Evolutionary conservation across 92 coral and sea anemone species (phyloP).

Genomic region (Chrysogorgia sp.): DNA sequence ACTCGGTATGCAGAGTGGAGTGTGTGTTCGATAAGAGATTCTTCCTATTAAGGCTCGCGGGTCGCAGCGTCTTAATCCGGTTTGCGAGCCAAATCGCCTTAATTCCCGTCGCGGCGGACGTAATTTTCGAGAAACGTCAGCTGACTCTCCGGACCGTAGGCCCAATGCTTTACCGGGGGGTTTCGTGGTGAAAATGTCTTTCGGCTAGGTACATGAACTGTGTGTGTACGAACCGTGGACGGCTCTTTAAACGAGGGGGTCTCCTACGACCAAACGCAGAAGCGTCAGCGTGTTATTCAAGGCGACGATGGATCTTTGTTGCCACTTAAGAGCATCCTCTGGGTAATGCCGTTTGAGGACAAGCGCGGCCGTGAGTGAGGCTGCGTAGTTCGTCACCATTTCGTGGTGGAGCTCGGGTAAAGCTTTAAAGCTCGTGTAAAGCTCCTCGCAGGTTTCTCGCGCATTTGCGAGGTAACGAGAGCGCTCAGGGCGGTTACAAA

Average conservation of each 20-base stretch:
- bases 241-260: conserved; percentile 85
- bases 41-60: background rate
- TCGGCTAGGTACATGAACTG: conserved; percentile 79
- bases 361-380: conserved; percentile 76
- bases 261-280: conserved; percentile 78
- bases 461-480: conserved; percentile 63
- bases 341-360: conserved; percentile 62
- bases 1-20: conserved; percentile 70
- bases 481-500: conserved; percentile 84
- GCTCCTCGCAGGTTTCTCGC: conserved; percentile 55
- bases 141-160: conserved; percentile 90
- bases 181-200: conserved; percentile 71
- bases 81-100: conserved; percentile 86
- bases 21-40: background rate
- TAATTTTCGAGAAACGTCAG: conserved; percentile 75
- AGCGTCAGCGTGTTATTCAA: conserved; percentile 69
- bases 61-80: conserved; percentile 55
- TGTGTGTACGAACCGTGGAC: conserved; percentile 85
- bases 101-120: conserved; percentile 73
- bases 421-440: conserved; percentile 61
- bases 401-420: conserved; percentile 82
- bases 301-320: conserved; percentile 66
- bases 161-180: conserved; percentile 78
- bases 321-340: conserved; percentile 67
- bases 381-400: conserved; percentile 80